Conservation (phyloP, 2,113 vertebrate species). For the Corynorhinus townsendii region DNA sequence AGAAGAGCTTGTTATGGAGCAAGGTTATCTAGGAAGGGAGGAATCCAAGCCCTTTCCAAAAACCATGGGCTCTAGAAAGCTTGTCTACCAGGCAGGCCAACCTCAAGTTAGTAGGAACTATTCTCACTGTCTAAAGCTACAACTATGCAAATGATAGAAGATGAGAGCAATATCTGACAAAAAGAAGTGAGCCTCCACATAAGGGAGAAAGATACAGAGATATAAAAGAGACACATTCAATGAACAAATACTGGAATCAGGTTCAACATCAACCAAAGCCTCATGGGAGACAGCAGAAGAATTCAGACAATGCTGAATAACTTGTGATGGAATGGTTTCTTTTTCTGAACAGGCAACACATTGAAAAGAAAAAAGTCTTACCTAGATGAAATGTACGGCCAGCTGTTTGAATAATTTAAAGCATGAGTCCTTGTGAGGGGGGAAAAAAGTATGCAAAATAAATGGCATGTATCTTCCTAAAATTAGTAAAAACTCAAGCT, state of each 20-base stretch:
- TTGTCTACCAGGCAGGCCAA: not conserved
- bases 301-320: not conserved
- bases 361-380: not conserved
- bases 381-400: not conserved
- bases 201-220: not conserved
- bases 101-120: not conserved
- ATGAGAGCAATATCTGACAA: not conserved
- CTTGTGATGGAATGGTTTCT: not conserved
- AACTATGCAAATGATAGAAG: not conserved
- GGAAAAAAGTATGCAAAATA: not conserved
- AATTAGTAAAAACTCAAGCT: not conserved
- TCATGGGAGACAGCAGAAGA: not conserved
- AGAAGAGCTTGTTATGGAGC: not conserved
- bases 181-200: not conserved
- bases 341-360: not conserved
- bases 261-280: not conserved
- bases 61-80: not conserved
- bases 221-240: not conserved
- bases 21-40: not conserved
- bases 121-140: not conserved
- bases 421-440: not conserved
- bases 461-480: not conserved
- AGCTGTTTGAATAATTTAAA: not conserved
- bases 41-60: not conserved
- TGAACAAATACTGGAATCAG: not conserved